phyloP scores from a whole-genome alignment of 2,113 vertebrate species.

The Cichladusa arquata region DNA sequence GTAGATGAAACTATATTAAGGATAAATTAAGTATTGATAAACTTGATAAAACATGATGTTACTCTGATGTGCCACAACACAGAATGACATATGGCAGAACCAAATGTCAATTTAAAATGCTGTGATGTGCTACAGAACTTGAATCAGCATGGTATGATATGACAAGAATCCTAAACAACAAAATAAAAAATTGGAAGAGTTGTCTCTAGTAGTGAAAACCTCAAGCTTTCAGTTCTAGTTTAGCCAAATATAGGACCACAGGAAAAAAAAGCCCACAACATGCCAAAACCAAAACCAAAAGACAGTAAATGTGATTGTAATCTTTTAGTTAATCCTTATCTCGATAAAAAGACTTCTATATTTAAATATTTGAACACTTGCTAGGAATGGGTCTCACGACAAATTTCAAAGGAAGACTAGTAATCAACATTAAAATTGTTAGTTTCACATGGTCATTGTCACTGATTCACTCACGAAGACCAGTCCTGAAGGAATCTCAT shows the following conservation, averaged over 20 bases:
- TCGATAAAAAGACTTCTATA: neutral
- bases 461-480: neutral
- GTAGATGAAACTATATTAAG: neutral
- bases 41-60: neutral
- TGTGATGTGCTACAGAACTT: neutral
- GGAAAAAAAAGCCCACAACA: accelerated
- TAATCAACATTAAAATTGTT: neutral
- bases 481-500: neutral
- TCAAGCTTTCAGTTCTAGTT: neutral
- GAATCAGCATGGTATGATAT: neutral
- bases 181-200: neutral
- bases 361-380: neutral
- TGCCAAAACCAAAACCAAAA: neutral
- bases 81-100: neutral
- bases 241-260: neutral
- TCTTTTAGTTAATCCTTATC: neutral
- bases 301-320: neutral
- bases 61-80: neutral
- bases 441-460: neutral
- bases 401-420: neutral
- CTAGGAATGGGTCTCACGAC: neutral
- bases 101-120: neutral
- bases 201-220: neutral
- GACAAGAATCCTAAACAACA: neutral
- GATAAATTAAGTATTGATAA: conserved; percentile 30